Base-by-base conservation (phyloP, 2,888 invertebrate species). In the Heliconius aoede region DNA sequence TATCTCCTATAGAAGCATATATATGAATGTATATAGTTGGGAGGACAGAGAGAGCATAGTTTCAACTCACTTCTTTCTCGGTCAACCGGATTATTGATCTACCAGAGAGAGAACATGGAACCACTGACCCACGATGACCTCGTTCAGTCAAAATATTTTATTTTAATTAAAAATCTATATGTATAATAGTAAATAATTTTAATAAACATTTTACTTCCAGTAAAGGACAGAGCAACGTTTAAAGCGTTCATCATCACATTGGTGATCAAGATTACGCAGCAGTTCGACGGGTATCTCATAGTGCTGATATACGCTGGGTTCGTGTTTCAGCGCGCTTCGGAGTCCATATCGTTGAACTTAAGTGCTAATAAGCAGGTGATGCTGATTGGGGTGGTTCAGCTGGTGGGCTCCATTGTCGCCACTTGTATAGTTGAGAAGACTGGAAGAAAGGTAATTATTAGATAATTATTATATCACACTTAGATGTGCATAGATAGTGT, bases 281-380 rank as follows among this genome's bases (percentile, higher is more conserved):
- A 94, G 79, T 93, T 94, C 81, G 90, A 94, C 79, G 94, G 94
- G 0, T 94, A 94, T 83, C 88, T 94, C 36, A 94, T 94, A 74
- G 92, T 94, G 4, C 87, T 94, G 24, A 93, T 94, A 73, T 94
- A 89, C 85, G 92, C 94, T 0, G 91, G 94, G 0, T 88, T 88
- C 80, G 90, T 94, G 30, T 93, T 94, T 82, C 89, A 90, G 78
- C 81, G 82, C n/a, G 94, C 94, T 0, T 88, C 92, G 0, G 91
- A 92, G 30, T 84, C 88, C 58, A 89, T 91, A 77, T 87, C 83
- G 67, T 72, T 91, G 13, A 84, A 87, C 5, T 86, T 94, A n/a
- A 91, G 88, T 58, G 90, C 93, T 0, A 94, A 94, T 84, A 91
- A 92, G 81, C 94, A 94, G 79, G 88, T 93, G 73, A 94, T 94